Evolutionary conservation across 2,888 invertebrate genomes (phyloP).

Genomic region (Papilio protenor): DNA sequence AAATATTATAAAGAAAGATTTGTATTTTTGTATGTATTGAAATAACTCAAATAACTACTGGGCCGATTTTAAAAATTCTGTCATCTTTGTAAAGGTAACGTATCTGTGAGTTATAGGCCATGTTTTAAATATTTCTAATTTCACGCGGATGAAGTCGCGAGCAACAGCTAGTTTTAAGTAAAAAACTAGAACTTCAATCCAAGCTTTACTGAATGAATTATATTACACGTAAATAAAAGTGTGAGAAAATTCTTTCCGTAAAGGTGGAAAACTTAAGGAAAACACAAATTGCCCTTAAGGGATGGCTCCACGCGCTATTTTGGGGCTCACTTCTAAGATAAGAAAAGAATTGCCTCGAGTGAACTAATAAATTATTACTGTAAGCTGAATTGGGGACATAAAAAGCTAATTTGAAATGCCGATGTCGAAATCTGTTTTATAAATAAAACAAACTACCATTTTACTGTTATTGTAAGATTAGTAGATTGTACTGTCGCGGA

Average conservation of each 20-base stretch:
- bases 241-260: neutral
- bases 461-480: too few species aligned
- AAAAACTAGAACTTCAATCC: neutral
- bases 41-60: too few species aligned
- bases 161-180: neutral
- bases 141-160: too few species aligned
- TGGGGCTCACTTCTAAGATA: conserved; percentile 10
- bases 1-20: neutral
- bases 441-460: conserved; percentile 1
- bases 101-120: too few species aligned
- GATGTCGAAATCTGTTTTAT: conserved; percentile 4
- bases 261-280: conserved; percentile 15
- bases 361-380: conserved; percentile 28
- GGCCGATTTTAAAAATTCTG: too few species aligned
- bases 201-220: neutral
- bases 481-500: too few species aligned
- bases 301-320: conserved; percentile 24
- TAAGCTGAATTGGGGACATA: neutral
- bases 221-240: neutral
- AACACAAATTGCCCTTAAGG: conserved; percentile 27
- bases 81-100: too few species aligned
- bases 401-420: conserved; percentile 14
- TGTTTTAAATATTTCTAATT: too few species aligned
- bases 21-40: too few species aligned
- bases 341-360: conserved; percentile 19